Percentiles rank a stretch among this genome's conserved stretches.
Conservation (phyloP, 2,113 vertebrate genomes). For the Calidris pugnax region DNA sequence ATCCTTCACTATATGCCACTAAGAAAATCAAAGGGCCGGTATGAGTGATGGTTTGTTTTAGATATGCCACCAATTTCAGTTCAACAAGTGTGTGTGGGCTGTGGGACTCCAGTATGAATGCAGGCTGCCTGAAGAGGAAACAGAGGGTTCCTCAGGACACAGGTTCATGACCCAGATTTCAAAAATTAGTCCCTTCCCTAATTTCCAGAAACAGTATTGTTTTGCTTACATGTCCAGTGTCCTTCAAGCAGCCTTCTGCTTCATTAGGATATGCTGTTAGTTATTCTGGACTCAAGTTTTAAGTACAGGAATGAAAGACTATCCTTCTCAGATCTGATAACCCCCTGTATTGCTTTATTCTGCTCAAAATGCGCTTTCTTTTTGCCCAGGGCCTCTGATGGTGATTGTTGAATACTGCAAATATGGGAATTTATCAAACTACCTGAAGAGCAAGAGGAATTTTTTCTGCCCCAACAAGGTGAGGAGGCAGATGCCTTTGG, state of each 20-base stretch:
- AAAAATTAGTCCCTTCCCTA: neutral
- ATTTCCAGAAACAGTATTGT: conserved; percentile 1
- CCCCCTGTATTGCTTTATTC: neutral
- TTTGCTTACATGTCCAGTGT: neutral
- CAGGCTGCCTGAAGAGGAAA: neutral
- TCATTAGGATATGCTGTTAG: neutral
- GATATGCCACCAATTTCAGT: neutral
- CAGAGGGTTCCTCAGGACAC: neutral
- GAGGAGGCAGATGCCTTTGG: conserved; percentile 15
- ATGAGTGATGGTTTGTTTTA: neutral
- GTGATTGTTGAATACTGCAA: conserved; percentile 95
- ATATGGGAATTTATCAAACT: conserved; percentile 91
- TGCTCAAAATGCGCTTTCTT: neutral
- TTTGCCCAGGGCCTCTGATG: conserved; percentile 88
- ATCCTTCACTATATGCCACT: neutral
- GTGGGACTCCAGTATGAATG: neutral
- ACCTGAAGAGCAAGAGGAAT: conserved; percentile 90
- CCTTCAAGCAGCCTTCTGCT: neutral
- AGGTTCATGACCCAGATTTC: neutral
- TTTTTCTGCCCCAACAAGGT: conserved; percentile 85
- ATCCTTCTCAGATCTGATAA: neutral
- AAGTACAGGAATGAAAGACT: neutral
- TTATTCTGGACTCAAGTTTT: neutral
- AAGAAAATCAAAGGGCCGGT: neutral
- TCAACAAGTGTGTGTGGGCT: neutral